Evolutionary conservation across 2,113 vertebrate genomes (phyloP), one percentile per base, ranked within the genome.

Genomic region (Percina caprodes): DNA sequence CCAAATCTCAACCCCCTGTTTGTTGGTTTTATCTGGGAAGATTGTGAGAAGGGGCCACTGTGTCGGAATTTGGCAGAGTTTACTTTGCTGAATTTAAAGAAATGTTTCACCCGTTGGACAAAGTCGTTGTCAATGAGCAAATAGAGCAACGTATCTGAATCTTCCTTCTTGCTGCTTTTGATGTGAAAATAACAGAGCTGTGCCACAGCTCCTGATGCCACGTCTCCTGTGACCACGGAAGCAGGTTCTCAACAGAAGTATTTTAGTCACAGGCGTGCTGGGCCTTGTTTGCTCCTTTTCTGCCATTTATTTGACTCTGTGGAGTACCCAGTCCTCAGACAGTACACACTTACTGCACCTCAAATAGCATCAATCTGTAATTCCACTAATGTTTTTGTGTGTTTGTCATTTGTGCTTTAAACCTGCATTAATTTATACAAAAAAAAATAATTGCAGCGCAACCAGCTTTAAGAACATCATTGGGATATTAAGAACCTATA

Each of bases 31-130:
- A 66, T 39, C 66, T 6, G 15, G 12, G 39, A 23, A 7, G 58
- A 67, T 58, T 74, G 78, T 55, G 80, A 69, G 74, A 84, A 33
- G 74, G 48, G 71, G 80, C 63, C 72, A 6, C 61, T 26, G 21
- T 78, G 80, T 60, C 23, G 21, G 83, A 80, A 39, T 68, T 42
- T 84, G 86, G 71, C 86, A 79, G 49, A 14, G 77, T 81, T 78
- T 61, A 72, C 55, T 82, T 71, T 52, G 2, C 59, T 75, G 70
- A 65, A 74, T 80, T 74, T 83, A 79, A 80, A 83, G 42, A 0
- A 12, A 21, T n/a, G 69, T 60, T 74, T 70, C 6, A 3, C 23
- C 52, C 9, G 55, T 42, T 6, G 11, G 24, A 62, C 61, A 73
- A 81, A 63, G 52, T 77, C 1, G 48, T n/a, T 51, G 58, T 42